These are phyloP conservation scores for Petrolisthes manimaculis DNA, from an alignment of 2,888 invertebrate genomes.

Conservation along the genomic window DNA sequence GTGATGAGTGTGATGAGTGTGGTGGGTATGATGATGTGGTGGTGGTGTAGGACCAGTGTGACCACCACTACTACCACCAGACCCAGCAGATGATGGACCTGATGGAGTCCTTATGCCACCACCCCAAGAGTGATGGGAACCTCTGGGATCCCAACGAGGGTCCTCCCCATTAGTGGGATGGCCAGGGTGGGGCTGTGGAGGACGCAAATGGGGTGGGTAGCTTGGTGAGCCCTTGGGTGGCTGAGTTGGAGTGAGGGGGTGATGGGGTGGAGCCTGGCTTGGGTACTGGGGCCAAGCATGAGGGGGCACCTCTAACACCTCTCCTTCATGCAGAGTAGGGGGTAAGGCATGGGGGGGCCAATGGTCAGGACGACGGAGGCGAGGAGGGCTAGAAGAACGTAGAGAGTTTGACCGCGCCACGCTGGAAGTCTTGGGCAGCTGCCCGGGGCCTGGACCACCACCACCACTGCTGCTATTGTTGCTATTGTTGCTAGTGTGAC, in stretches of 20 bases:
- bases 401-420: slow-evolving; percentile 96
- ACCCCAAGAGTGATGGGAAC: slow-evolving; percentile 29
- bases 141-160: slow-evolving; percentile 38
- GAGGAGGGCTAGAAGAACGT: slow-evolving; percentile 90
- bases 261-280: slow-evolving; percentile 31
- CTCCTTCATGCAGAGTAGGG: slow-evolving; percentile 72
- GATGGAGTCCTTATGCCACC: slow-evolving; percentile 55
- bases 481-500: slow-evolving; percentile 41
- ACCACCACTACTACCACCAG: slow-evolving; percentile 55
- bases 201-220: slow-evolving; percentile 46
- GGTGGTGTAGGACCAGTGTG: slow-evolving; percentile 55
- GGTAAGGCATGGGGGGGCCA: slow-evolving; percentile 75
- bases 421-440: slow-evolving; percentile 79
- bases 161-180: slow-evolving; percentile 56
- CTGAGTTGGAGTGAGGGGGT: slow-evolving; percentile 38
- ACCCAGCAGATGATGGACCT: slow-evolving; percentile 61
- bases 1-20: slow-evolving; percentile 7
- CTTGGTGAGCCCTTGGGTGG: slow-evolving; percentile 50
- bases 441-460: slow-evolving; percentile 27
- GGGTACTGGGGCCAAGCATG: slow-evolving; percentile 37
- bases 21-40: slow-evolving; percentile 42
- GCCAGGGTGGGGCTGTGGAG: slow-evolving; percentile 36
- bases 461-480: slow-evolving; percentile 38
- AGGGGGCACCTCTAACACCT: slow-evolving; percentile 45
- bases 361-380: slow-evolving; percentile 73